phyloP scores from a whole-genome alignment of 1,140 invertebrate species.

The Nymphalis io region DNA sequence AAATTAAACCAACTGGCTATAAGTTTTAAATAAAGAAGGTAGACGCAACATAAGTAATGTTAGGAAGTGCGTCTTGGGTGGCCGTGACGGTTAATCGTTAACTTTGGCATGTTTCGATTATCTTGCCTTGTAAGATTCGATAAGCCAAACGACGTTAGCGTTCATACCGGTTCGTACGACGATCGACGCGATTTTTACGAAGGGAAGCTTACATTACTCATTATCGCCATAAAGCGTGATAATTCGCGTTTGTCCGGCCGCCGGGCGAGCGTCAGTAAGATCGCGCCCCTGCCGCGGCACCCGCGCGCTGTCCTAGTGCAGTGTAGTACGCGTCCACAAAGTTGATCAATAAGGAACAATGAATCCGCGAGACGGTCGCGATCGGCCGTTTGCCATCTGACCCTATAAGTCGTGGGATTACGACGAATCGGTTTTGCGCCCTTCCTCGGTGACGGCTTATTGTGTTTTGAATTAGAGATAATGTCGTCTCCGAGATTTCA shows the following conservation, averaged over 20 bases:
- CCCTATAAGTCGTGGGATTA: constrained; percentile 21
- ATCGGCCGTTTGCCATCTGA: constrained; percentile 42
- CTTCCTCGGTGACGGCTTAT: constrained; percentile 24
- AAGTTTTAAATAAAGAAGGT: constrained; percentile 57
- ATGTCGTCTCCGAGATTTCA: constrained; percentile 61
- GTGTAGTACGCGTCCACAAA: constrained; percentile 31
- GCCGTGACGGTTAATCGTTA: constrained; percentile 44
- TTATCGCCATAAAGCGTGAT: constrained; percentile 66
- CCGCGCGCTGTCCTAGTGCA: constrained; percentile 43
- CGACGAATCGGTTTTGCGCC: constrained; percentile 31
- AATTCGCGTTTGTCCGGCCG: constrained; percentile 59
- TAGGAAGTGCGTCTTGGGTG: constrained; percentile 50
- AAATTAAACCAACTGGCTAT: constrained; percentile 50
- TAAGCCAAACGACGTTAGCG: constrained; percentile 52
- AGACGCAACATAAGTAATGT: constrained; percentile 49
- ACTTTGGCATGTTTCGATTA: constrained; percentile 49
- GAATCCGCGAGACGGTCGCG: constrained; percentile 47
- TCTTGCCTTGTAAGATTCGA: constrained; percentile 40
- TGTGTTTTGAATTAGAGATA: constrained; percentile 42
- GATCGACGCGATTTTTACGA: constrained; percentile 50
- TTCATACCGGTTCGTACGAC: constrained; percentile 46
- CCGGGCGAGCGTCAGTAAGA: constrained; percentile 55
- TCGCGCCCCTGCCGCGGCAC: constrained; percentile 48
- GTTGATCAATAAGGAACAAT: constrained; percentile 66
- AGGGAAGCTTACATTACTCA: constrained; percentile 68